A percentile compares a stretch with the other conserved stretches of the same genome.
phyloP scores from a whole-genome alignment of 64 coral and sea anemone genomes.

The Catalaphyllia jardinei region DNA sequence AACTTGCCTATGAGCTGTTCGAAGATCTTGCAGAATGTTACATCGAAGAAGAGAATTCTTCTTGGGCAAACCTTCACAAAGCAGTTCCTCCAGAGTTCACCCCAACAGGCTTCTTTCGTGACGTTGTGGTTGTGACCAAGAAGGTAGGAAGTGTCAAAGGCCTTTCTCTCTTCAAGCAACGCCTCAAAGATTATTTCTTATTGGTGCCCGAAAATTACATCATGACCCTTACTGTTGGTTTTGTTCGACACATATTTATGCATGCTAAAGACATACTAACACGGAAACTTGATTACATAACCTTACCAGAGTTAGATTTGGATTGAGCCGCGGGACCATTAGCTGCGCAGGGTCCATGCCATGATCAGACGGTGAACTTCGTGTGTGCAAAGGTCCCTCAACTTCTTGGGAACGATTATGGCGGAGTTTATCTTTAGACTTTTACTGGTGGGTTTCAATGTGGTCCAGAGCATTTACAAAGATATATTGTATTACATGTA shows the following conservation, averaged over 20 bases:
- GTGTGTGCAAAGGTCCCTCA: too few relatives aligned
- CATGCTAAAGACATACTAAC: not conserved
- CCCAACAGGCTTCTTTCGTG: not conserved
- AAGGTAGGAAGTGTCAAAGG: not conserved
- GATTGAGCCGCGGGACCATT: not conserved
- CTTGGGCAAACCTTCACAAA: constrained; percentile 27
- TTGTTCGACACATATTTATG: not conserved
- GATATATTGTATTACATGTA: too few relatives aligned
- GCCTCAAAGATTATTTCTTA: not conserved
- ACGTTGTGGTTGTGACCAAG: not conserved
- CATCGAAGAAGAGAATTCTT: not conserved
- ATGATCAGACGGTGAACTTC: not conserved
- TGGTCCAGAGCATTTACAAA: too few relatives aligned
- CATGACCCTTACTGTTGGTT: not conserved
- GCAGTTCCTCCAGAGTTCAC: not conserved
- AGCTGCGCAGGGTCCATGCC: not conserved
- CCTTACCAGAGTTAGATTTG: constrained; percentile 6
- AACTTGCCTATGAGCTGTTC: not conserved
- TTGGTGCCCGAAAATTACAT: not conserved
- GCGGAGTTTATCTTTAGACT: too few relatives aligned
- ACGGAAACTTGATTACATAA: constrained; percentile 10
- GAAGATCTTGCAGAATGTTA: not conserved
- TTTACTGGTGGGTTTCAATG: too few relatives aligned
- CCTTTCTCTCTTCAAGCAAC: not conserved
- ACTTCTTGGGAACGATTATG: too few relatives aligned